Evolutionary conservation across 2,888 invertebrate species (phyloP).

Genomic region (Eretmocerus hayati): DNA sequence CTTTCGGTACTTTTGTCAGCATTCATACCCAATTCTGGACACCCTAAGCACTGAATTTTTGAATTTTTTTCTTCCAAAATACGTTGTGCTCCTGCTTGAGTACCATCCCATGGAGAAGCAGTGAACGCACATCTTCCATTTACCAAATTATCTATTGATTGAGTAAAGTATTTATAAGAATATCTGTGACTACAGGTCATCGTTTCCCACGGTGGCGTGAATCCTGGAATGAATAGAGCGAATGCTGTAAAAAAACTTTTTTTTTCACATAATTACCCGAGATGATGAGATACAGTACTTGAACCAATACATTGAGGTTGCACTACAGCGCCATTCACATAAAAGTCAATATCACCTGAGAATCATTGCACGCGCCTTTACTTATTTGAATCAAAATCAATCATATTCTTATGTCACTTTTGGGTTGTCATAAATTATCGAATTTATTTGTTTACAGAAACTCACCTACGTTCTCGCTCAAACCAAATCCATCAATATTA

Average conservation of each 20-base stretch:
- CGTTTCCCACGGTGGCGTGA: constrained; percentile 21
- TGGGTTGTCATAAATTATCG: too few species aligned
- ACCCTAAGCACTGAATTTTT: not conserved
- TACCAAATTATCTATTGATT: constrained; percentile 43
- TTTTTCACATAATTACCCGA: too few species aligned
- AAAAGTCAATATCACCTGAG: constrained; percentile 55
- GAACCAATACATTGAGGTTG: constrained; percentile 47
- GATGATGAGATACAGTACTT: too few species aligned
- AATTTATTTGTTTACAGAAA: too few species aligned
- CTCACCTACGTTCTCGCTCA: constrained; percentile 52
- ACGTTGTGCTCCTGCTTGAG: constrained; percentile 2
- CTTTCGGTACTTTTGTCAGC: not conserved
- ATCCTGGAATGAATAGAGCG: not conserved
- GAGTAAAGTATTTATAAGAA: constrained; percentile 54
- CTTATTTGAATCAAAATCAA: too few species aligned
- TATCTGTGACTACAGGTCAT: constrained; percentile 59
- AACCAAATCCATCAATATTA: constrained; percentile 52
- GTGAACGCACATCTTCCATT: not conserved
- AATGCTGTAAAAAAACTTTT: too few species aligned
- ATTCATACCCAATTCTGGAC: constrained; percentile 14
- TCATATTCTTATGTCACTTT: too few species aligned
- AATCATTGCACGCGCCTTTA: too few species aligned
- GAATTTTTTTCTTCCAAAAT: not conserved
- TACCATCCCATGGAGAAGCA: constrained; percentile 14
- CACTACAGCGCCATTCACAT: constrained; percentile 60